Base-by-base conservation (phyloP, 2,113 vertebrate genomes). In the Alaudala cheleensis region DNA sequence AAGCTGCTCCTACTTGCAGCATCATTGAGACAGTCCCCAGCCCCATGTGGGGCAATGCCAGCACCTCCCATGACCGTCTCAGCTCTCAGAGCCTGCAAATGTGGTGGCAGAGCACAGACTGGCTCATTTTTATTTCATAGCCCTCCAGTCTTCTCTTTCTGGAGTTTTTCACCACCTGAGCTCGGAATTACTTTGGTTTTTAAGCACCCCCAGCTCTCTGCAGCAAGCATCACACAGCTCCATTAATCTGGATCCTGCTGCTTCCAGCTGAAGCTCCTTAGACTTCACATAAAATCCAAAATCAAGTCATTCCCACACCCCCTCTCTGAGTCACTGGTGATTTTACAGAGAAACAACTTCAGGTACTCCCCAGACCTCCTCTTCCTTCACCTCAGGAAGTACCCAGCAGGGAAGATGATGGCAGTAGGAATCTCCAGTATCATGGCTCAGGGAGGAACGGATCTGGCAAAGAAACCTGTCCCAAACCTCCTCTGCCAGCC, bases 31-130 rank as follows among this genome's bases (percentile, higher is more conserved):
- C 42, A 33, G 24, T 4, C 16, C 40, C 39, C 42, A 17, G 56
- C 51, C 16, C 1, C 0, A 1, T 0, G 16, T 6, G 5, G 37
- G 61, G 64, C 6, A 2, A 37, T 49, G 57, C 69, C 54, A 39
- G 10, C 11, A 0, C 45, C 54, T 45, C 67, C 2, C 0, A 4
- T 19, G 57, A 31, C 10, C 29, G 17, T 57, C 16, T 10, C 24
- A 23, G 72, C 49, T 66, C 88, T 28, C 31, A 34, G 67, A 83
- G 49, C 26, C 40, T 50, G 37, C 40, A 29, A 51, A 39, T 0
- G 0, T 14, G 6, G 13, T 22, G 45, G 28, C 47, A 74, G 60
- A 85, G 28, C 20, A 51, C 71, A 45, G 28, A 16, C 24, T 34
- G 74, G 39, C n/a, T 49, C 23, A 18, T 5, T 79, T 80, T 45